A percentile compares a stretch with the other conserved stretches of the same genome.
Conservation (phyloP, 2,888 invertebrate genomes). For the Drosophila monieri region DNA sequence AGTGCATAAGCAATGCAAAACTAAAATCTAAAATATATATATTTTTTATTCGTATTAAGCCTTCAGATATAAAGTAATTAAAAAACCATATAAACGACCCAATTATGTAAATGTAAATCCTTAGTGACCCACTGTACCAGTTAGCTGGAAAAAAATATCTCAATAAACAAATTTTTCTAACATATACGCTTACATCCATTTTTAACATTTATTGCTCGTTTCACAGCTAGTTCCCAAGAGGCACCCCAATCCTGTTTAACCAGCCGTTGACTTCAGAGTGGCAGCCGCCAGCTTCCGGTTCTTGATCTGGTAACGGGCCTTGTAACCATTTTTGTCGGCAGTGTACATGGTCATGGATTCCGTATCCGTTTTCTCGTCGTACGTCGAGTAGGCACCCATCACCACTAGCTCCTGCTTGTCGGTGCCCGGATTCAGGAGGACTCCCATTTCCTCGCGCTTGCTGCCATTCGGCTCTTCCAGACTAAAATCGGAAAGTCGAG, state of each 20-base stretch:
- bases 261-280: slow-evolving; percentile 72
- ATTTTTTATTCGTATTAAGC: slow-evolving; percentile 54
- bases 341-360: slow-evolving; percentile 83
- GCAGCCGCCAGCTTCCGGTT: slow-evolving; percentile 78
- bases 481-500: slow-evolving; percentile 43
- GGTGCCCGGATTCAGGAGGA: slow-evolving; percentile 82
- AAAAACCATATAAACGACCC: slow-evolving; percentile 27
- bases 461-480: slow-evolving; percentile 77
- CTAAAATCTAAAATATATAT: slow-evolving; percentile 23
- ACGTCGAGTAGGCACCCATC: slow-evolving; percentile 80
- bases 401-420: slow-evolving; percentile 81
- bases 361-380: slow-evolving; percentile 79
- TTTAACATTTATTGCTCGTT: background rate
- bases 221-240: background rate
- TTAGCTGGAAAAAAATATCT: slow-evolving; percentile 65
- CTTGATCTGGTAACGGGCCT: slow-evolving; percentile 78
- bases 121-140: slow-evolving; percentile 66
- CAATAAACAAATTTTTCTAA: slow-evolving; percentile 73
- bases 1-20: slow-evolving; percentile 34
- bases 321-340: slow-evolving; percentile 83
- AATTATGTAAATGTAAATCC: slow-evolving; percentile 34
- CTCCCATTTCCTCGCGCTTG: slow-evolving; percentile 82
- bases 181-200: slow-evolving; percentile 22
- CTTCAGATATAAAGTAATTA: slow-evolving; percentile 47
- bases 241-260: slow-evolving; percentile 54